Evolutionary conservation across 2,797 vertebrate species (phyloP).

Genomic region (Vespertilio murinus): DNA sequence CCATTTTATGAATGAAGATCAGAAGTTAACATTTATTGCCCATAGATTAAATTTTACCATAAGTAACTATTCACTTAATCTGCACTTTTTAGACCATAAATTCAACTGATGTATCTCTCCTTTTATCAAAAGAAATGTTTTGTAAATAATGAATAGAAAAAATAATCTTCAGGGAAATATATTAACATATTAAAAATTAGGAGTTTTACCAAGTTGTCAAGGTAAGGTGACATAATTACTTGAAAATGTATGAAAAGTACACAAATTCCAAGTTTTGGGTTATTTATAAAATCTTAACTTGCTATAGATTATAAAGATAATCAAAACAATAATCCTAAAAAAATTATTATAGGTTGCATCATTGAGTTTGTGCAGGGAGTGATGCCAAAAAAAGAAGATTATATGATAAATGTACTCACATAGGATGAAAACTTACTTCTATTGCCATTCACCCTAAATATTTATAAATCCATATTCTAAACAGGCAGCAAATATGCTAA

Average conservation of each 20-base stretch:
- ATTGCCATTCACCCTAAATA: not conserved
- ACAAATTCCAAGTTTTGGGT: not conserved
- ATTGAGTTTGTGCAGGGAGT: not conserved
- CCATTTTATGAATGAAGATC: conserved; percentile 57
- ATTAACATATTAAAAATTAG: conserved; percentile 42
- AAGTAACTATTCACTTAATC: conserved; percentile 79
- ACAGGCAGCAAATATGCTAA: not conserved
- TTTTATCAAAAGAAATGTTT: conserved; percentile 44
- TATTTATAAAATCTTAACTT: not conserved
- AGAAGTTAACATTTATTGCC: conserved; percentile 67
- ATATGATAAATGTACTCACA: not conserved
- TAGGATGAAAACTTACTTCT: not conserved
- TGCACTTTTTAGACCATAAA: conserved; percentile 70
- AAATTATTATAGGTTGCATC: not conserved
- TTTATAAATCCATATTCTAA: not conserved
- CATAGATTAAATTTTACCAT: conserved; percentile 66
- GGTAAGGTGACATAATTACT: conserved; percentile 31
- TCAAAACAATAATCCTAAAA: not conserved
- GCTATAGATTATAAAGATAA: not conserved
- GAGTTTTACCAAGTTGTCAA: not conserved
- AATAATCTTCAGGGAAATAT: conserved; percentile 27
- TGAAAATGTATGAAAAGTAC: conserved; percentile 15
- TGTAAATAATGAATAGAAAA: conserved; percentile 28
- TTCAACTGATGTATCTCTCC: conserved; percentile 55
- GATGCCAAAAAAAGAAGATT: not conserved